phyloP scores from a whole-genome alignment of 1,140 invertebrate genomes.

The Arctopsyche grandis region DNA sequence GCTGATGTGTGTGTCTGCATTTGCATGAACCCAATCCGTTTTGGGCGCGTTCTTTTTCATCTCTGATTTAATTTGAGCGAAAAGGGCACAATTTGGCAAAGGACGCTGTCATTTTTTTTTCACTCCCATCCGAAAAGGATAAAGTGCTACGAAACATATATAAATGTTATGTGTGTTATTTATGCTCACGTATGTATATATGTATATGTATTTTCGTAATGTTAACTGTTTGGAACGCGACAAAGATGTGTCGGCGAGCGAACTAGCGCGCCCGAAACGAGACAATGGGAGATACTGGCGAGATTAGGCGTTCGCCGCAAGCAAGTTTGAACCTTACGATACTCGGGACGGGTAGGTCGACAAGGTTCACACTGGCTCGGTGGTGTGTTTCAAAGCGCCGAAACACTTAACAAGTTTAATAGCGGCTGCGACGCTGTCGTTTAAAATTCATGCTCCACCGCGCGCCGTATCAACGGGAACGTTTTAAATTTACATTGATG shows the following conservation, averaged over 20 bases:
- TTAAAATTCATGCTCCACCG: constrained; percentile 38
- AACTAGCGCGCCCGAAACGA: not conserved
- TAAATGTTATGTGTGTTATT: too few relatives aligned
- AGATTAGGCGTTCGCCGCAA: not conserved
- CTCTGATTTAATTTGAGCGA: too few relatives aligned
- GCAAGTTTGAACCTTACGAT: not conserved
- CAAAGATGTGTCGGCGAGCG: not conserved
- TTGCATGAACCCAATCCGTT: too few relatives aligned
- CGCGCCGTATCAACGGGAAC: constrained; percentile 31
- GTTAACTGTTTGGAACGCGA: not conserved
- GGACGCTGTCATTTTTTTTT: too few relatives aligned
- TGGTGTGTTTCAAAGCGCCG: not conserved
- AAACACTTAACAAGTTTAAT: constrained; percentile 40
- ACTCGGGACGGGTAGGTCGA: not conserved
- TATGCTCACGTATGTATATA: too few relatives aligned
- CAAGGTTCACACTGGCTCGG: constrained; percentile 7
- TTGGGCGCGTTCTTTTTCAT: too few relatives aligned
- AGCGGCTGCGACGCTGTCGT: constrained; percentile 16
- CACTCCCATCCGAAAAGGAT: too few relatives aligned
- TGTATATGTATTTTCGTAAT: too few relatives aligned
- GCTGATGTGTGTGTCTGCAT: too few relatives aligned
- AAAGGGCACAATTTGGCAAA: too few relatives aligned
- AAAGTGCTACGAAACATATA: too few relatives aligned
- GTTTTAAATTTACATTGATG: constrained; percentile 6
- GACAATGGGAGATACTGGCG: constrained; percentile 6